Conservation (phyloP, 2,797 vertebrate species). For the Eurystomus glaucurus region DNA sequence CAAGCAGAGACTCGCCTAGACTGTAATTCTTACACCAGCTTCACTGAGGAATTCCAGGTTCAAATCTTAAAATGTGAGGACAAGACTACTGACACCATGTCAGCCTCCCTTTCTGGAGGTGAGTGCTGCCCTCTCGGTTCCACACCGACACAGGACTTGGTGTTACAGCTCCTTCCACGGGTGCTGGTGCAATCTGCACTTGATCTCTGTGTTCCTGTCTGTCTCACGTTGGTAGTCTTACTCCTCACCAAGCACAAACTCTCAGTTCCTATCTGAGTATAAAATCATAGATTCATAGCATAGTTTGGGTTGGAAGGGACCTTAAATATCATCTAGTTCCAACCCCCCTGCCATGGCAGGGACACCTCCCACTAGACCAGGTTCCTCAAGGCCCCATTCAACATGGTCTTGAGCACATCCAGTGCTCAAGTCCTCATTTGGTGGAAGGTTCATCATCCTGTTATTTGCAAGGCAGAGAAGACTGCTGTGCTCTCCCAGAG, state of each 20-base stretch:
- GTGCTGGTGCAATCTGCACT: not conserved
- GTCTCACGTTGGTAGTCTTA: not conserved
- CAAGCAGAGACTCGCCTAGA: not conserved
- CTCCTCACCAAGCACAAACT: not conserved
- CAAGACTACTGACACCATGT: accelerated
- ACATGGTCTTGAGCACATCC: too few species aligned
- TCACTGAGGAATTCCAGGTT: not conserved
- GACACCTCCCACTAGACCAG: too few species aligned
- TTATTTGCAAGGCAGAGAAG: not conserved
- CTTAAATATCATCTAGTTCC: too few species aligned
- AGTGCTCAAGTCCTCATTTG: too few species aligned
- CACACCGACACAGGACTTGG: accelerated
- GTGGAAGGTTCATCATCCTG: not conserved
- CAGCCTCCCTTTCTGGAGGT: accelerated
- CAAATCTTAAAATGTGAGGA: not conserved
- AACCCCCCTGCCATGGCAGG: too few species aligned
- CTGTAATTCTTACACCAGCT: not conserved
- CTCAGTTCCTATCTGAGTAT: not conserved
- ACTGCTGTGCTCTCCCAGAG: not conserved
- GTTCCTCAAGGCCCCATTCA: too few species aligned
- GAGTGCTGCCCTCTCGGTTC: not conserved
- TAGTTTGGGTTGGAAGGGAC: too few species aligned
- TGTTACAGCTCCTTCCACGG: not conserved
- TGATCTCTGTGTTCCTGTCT: not conserved
- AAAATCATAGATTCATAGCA: too few species aligned